Evolutionary conservation across 53 echinoderm and acorn worm genomes (phyloP).

Genomic region (Astropecten irregularis): DNA sequence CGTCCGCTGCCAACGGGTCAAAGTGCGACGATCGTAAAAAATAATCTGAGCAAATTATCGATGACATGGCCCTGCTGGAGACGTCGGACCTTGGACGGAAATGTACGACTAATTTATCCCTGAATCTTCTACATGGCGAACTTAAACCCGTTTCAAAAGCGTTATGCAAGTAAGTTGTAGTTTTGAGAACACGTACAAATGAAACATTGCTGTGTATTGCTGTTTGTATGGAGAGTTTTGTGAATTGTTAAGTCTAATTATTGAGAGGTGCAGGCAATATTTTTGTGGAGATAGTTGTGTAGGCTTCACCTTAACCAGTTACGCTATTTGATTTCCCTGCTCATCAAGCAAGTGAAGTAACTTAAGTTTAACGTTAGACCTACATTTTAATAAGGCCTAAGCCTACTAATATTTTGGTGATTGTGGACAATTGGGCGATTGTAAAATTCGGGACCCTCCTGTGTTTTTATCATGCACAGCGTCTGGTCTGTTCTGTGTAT

Average conservation of each 20-base stretch:
- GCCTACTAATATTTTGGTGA: too few species aligned
- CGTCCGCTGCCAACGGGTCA: slow-evolving; percentile 58
- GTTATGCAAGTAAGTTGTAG: slow-evolving; percentile 24
- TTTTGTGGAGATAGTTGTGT: too few species aligned
- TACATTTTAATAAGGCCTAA: too few species aligned
- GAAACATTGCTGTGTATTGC: neutral
- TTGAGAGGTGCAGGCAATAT: too few species aligned
- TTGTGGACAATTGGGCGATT: too few species aligned
- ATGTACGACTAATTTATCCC: slow-evolving; percentile 12
- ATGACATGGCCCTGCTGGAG: slow-evolving; percentile 46
- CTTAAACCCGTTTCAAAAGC: slow-evolving; percentile 24
- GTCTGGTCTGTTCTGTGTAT: too few species aligned
- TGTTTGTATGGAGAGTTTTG: neutral
- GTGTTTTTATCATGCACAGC: too few species aligned
- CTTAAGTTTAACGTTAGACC: neutral
- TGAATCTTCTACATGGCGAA: slow-evolving; percentile 13
- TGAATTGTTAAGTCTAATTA: too few species aligned
- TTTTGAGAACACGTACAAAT: neutral
- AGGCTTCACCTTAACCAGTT: slow-evolving; percentile 7
- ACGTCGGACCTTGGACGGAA: slow-evolving; percentile 41
- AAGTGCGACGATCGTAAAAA: slow-evolving; percentile 40
- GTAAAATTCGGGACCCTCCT: too few species aligned
- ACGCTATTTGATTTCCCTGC: slow-evolving; percentile 28
- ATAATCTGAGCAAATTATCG: slow-evolving; percentile 7
- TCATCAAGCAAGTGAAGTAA: neutral